phyloP scores from a whole-genome alignment of 2,113 vertebrate species.

The Vireo altiloquus region DNA sequence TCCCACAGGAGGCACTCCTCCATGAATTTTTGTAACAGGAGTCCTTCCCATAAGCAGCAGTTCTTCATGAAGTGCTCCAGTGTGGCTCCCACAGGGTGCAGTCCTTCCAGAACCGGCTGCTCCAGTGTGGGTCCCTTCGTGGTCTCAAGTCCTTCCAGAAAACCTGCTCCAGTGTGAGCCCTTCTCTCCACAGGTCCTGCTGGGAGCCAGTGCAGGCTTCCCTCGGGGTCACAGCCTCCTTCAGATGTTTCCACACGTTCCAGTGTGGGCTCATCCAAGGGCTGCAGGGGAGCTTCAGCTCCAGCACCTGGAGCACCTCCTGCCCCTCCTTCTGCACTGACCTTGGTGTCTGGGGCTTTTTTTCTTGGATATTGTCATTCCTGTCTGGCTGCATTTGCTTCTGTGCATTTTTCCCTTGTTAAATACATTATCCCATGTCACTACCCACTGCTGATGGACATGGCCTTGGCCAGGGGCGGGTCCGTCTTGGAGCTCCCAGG shows the following conservation, averaged over 20 bases:
- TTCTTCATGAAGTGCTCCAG: not conserved
- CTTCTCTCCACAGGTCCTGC: not conserved
- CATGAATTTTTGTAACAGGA: rapidly evolving
- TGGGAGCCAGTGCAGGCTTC: no score
- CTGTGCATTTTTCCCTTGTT: not conserved
- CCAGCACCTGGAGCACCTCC: not conserved
- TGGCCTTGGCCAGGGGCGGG: rapidly evolving
- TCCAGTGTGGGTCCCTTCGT: rapidly evolving
- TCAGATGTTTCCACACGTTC: not conserved
- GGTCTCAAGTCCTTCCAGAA: not conserved
- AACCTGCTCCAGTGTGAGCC: not conserved
- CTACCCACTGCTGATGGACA: not conserved
- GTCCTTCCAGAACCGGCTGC: not conserved
- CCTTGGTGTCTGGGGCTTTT: no score
- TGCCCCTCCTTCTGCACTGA: not conserved
- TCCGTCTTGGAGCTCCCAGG: rapidly evolving
- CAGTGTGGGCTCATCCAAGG: rapidly evolving
- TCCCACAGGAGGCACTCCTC: rapidly evolving
- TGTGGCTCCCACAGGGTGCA: not conserved
- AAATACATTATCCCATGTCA: not conserved
- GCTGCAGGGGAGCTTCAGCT: not conserved
- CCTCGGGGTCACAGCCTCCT: not conserved
- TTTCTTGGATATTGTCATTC: not conserved
- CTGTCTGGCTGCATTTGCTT: not conserved
- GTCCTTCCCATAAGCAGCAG: not conserved